Conservation (phyloP, 1,140 invertebrate species). For the Hermatobates lingyangjiaoensis region DNA sequence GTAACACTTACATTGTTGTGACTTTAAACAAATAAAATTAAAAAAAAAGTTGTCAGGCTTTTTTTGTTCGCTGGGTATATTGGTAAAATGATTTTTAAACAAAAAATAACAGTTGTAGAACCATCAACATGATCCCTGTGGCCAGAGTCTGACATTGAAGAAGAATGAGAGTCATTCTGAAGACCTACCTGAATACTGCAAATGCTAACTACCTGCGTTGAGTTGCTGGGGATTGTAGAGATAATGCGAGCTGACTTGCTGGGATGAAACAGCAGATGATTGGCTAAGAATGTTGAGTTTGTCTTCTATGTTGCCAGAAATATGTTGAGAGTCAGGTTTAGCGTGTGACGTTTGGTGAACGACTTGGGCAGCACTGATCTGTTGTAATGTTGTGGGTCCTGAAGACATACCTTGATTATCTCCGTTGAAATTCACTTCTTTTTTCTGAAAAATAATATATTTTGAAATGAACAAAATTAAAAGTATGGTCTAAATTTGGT, state of each 20-base stretch:
- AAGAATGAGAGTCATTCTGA: no score
- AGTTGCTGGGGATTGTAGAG: constrained; percentile 3
- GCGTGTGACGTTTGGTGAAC: constrained; percentile 9
- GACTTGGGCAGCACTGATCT: constrained; percentile 12
- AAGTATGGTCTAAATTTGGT: not conserved
- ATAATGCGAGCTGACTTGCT: constrained; percentile 9
- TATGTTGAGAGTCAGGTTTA: constrained; percentile 9
- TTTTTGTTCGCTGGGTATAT: no score
- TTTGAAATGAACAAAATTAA: not conserved
- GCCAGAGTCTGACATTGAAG: no score
- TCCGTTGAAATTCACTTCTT: constrained; percentile 13
- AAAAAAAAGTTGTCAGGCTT: no score
- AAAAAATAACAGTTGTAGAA: no score
- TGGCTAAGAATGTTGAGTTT: constrained; percentile 9
- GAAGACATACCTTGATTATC: constrained; percentile 4
- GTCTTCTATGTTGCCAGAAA: constrained; percentile 5
- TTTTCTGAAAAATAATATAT: constrained; percentile 13
- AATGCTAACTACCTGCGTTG: no score
- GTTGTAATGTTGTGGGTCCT: constrained; percentile 10
- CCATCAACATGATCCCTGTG: no score
- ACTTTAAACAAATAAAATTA: no score
- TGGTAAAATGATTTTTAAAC: no score
- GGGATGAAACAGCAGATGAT: constrained; percentile 1
- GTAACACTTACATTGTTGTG: no score
- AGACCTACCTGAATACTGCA: no score